These are phyloP conservation scores for Chesias legatella DNA, from an alignment of 2,888 invertebrate genomes.

Conservation along the genomic window DNA sequence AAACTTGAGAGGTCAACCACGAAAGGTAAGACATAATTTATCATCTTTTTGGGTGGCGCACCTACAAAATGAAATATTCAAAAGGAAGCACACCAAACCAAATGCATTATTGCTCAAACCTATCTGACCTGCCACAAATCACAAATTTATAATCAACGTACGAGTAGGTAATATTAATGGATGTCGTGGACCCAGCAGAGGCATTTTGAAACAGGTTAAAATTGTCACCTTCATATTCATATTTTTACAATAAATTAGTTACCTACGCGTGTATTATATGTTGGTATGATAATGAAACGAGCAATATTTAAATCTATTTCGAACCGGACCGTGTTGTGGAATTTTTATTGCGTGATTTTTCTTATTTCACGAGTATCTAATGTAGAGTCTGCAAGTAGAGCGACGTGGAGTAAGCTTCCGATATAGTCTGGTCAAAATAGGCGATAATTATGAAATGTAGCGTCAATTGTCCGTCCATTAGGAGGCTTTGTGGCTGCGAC, in stretches of 20 bases:
- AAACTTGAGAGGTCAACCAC: too few species aligned
- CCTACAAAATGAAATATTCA: slow-evolving; percentile 1
- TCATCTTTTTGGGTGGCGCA: slow-evolving; percentile 2
- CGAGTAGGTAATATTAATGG: slow-evolving; percentile 25
- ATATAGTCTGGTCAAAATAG: slow-evolving; percentile 75
- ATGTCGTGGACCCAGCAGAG: slow-evolving; percentile 17
- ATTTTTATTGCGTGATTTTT: slow-evolving; percentile 11
- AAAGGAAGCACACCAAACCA: slow-evolving; percentile 10
- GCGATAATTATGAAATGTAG: slow-evolving; percentile 77
- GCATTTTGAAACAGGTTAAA: slow-evolving; percentile 30
- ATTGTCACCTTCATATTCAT: slow-evolving; percentile 30
- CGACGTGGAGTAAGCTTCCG: slow-evolving; percentile 49
- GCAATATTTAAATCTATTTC: slow-evolving; percentile 26
- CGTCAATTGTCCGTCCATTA: slow-evolving; percentile 73
- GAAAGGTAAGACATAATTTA: background rate
- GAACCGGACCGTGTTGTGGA: slow-evolving; percentile 9
- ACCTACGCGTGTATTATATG: slow-evolving; percentile 27
- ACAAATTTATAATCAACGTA: slow-evolving; percentile 24
- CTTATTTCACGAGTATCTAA: slow-evolving; percentile 38
- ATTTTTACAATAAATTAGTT: slow-evolving; percentile 28
- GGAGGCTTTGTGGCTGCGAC: slow-evolving; percentile 61
- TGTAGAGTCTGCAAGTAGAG: slow-evolving; percentile 37
- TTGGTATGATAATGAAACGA: slow-evolving; percentile 28
- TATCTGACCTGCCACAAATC: slow-evolving; percentile 26
- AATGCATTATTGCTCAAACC: slow-evolving; percentile 16